Evolutionary conservation across 37 sponge, comb jelly and placozoan genomes (phyloP).

Genomic region (Tethya wilhelma): DNA sequence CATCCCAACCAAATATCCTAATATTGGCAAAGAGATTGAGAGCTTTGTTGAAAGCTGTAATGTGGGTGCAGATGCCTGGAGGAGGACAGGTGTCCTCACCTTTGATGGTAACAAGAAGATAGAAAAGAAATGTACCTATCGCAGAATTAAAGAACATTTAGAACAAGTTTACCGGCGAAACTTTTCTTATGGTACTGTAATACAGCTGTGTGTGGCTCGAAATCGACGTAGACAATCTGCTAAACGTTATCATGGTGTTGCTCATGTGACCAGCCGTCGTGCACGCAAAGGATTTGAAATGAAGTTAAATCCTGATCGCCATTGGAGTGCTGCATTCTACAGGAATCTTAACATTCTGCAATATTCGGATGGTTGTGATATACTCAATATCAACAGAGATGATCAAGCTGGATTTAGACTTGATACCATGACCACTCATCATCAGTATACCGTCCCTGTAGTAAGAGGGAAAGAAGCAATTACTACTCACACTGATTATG

Average conservation of each 20-base stretch:
- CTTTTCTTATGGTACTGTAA: slow-evolving; percentile 31
- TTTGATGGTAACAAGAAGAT: slow-evolving; percentile 57
- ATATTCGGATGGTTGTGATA: slow-evolving; percentile 38
- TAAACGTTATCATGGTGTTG: slow-evolving; percentile 26
- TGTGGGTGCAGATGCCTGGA: slow-evolving; percentile 53
- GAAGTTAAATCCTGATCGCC: slow-evolving; percentile 41
- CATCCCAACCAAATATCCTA: slow-evolving; percentile 1
- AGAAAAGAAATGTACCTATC: slow-evolving; percentile 41
- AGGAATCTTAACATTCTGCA: slow-evolving; percentile 11
- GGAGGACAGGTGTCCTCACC: slow-evolving; percentile 52
- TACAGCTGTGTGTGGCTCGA: slow-evolving; percentile 44
- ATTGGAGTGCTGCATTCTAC: slow-evolving; percentile 37
- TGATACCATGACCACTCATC: slow-evolving; percentile 47
- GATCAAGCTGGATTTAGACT: slow-evolving; percentile 58
- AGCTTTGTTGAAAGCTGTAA: slow-evolving; percentile 25
- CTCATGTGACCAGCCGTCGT: slow-evolving; percentile 30
- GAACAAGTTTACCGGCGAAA: neutral
- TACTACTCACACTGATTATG: slow-evolving; percentile 55
- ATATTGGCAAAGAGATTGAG: slow-evolving; percentile 39
- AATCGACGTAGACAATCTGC: slow-evolving; percentile 47
- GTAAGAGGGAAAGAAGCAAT: slow-evolving; percentile 19
- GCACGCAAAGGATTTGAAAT: slow-evolving; percentile 40
- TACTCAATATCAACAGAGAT: slow-evolving; percentile 57
- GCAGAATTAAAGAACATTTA: slow-evolving; percentile 24
- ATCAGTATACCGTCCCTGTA: slow-evolving; percentile 27